These are phyloP conservation scores for Notothenia rossii DNA, from an alignment of 2,113 vertebrate species.

Conservation along the genomic window DNA sequence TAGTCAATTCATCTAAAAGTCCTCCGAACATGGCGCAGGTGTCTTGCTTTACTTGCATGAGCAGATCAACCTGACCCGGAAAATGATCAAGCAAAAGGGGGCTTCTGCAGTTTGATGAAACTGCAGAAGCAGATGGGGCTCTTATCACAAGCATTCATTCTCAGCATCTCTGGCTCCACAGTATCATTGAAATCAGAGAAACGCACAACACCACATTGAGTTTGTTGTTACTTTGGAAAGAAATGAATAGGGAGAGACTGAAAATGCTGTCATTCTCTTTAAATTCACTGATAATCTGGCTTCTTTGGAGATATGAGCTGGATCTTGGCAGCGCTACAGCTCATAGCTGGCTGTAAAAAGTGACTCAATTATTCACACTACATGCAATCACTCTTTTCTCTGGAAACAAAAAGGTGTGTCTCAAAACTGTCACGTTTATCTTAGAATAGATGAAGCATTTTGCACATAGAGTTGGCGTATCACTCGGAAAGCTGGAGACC, in stretches of 20 bases:
- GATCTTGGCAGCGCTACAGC: background rate
- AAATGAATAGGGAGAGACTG: background rate
- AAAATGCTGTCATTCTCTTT: background rate
- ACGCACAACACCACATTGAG: background rate
- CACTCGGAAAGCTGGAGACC: background rate
- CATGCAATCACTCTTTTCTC: background rate
- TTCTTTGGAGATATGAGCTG: slow-evolving; percentile 4
- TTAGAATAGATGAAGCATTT: background rate
- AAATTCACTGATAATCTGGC: background rate
- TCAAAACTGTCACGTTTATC: slow-evolving; percentile 7
- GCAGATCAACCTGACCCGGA: background rate
- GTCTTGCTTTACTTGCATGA: slow-evolving; percentile 5
- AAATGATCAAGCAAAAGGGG: background rate
- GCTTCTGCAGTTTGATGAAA: background rate
- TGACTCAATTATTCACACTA: background rate
- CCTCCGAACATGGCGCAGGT: background rate
- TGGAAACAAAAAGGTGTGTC: background rate
- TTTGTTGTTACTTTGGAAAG: background rate
- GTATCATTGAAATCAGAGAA: background rate
- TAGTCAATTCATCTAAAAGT: background rate
- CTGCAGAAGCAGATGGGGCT: slow-evolving; percentile 7
- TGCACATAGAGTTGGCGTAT: background rate
- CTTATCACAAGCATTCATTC: slow-evolving; percentile 1
- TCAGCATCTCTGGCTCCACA: background rate
- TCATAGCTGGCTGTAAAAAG: background rate